Base-by-base conservation (phyloP, 2,888 invertebrate species). In the Epinotia bilunana region DNA sequence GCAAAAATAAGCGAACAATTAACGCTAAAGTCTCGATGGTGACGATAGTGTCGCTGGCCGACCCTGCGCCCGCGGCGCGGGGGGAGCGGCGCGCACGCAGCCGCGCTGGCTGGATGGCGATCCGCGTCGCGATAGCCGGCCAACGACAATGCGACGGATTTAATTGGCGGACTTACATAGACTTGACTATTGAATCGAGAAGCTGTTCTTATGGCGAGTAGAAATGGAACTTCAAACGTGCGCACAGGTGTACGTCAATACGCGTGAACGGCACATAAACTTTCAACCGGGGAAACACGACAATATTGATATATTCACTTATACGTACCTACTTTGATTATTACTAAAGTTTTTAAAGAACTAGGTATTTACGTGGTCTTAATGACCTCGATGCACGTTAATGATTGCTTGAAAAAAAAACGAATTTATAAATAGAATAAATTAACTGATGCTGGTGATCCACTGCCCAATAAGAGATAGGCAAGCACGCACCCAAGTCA, bases 1-100 rank as follows among this genome's bases (percentile, higher is more conserved):
- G 83, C 85, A 87, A 90, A 91, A 89, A 87, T 90, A 87, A 87
- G 80, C 82, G 82, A 78, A 84, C 86, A 86, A 90, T 90, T 88
- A 88, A 87, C 83, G 84, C 82, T 83, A 82, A 83, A 84, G 84
- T 85, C 79, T 80, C 81, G 86, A 86, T 82, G 74, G 79, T 58
- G 55, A 74, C 75, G 83, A 81, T 83, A 81, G 77, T 77, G 80
- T 79, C 78, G 78, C 74, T 60, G 43, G 20, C 76, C 69, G 78
- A 72, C 76, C 71, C 64, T 71, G 78, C 74, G 72, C 73, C 71
- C 63, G 76, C 72, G 58, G 57, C 78, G 79, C 60, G 73, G 53
- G 68, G 71, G 58, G 39, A 28, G 39, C 23, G 61, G 49, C 62
- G 72, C 72, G 76, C 57, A 60, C 58, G 76, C 72, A 61, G 76